Evolutionary conservation across 64 coral and sea anemone species (phyloP), one percentile per base, ranked within the genome.

Genomic region (Anthopleura sola): DNA sequence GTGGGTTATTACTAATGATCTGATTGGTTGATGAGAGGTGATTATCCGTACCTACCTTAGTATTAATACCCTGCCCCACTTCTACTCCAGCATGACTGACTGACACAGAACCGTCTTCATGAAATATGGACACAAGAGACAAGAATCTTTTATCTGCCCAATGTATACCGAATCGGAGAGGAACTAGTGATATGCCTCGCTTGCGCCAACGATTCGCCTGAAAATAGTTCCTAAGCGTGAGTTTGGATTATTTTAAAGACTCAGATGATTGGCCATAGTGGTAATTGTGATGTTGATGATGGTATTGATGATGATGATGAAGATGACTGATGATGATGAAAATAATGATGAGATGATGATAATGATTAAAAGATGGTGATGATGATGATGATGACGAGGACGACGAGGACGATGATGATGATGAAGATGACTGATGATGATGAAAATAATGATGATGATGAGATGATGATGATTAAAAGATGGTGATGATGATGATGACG

Each of bases 151-250:
- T 80, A 15, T 47, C 19, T 1, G 16, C 87, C 78, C 80, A 89
- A 21, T 36, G 9, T 7, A 83, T 23, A 33, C 87, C 66, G 26
- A 56, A 89, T 21, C 81, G 74, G 15, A 89, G 19, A 11, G 87
- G 87, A 36, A 89, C 87, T 38, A 83, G 7, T 21, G 87, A 89
- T 20, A 89, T 82, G 11, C 87, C 87, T 51, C 80, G 47, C 48
- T 89, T 89, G 5, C 87, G 78, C 87, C 87, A 89, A 34, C 87
- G 87, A 78, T 89, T 89, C 39, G 19, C 80, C 87, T 89, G 38
- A 38, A 79, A 71, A 33, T 71, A 12, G 8, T n/a, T 64, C 7
- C 60, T n/a, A 12, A 33, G 29, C 33, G 31, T 32, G 13, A 62
- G 20, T 26, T n/a, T n/a, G 24, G 20, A n/a, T 9, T 0, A 62